A percentile compares a stretch with the other conserved stretches of the same genome.
Evolutionary conservation across 2,113 vertebrate genomes (phyloP).

Genomic region (Axis porcinus): DNA sequence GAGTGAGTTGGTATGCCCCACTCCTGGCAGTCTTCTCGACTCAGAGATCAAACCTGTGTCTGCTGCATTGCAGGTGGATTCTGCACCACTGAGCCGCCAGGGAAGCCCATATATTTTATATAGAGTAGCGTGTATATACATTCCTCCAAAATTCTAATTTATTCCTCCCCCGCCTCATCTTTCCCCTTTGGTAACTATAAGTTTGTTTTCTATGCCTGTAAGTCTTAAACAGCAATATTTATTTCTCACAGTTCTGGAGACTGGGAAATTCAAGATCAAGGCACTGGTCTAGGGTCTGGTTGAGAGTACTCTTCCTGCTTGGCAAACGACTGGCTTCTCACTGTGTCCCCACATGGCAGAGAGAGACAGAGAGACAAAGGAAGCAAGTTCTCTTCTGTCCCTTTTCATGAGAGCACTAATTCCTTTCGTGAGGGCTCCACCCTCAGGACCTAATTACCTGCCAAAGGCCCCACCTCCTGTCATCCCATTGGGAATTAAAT

Average conservation of each 20-base stretch:
- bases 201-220: neutral
- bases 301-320: neutral
- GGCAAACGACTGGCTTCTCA: neutral
- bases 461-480: neutral
- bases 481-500: neutral
- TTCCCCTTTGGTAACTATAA: neutral
- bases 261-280: neutral
- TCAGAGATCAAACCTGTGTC: neutral
- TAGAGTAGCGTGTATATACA: neutral
- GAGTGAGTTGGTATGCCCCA: fast-evolving
- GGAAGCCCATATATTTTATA: neutral
- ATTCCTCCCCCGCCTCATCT: neutral
- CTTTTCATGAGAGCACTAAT: neutral
- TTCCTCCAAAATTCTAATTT: neutral
- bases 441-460: neutral
- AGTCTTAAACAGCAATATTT: neutral
- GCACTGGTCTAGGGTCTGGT: neutral
- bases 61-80: neutral
- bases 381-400: neutral
- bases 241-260: neutral
- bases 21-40: neutral
- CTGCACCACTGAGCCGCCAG: neutral
- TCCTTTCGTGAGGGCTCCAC: neutral
- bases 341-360: neutral
- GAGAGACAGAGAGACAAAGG: neutral